phyloP scores from a whole-genome alignment of 2,113 vertebrate species.

The Puffinus mauretanicus region DNA sequence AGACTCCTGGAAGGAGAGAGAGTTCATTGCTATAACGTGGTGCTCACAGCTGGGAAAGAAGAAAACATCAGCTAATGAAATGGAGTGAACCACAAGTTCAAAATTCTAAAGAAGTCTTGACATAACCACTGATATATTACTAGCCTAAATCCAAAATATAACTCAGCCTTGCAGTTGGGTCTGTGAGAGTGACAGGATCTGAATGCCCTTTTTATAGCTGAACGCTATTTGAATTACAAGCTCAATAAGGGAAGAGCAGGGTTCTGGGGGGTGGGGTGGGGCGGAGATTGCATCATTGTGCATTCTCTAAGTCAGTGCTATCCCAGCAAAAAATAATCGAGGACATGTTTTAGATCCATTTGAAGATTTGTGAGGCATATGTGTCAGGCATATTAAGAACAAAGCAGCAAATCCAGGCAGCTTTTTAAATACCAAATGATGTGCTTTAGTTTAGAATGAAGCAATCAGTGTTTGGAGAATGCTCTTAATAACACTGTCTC shows the following conservation, averaged over 20 bases:
- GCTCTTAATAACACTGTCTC: background rate
- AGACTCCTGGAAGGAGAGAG: background rate
- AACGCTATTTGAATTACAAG: background rate
- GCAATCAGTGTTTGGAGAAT: background rate
- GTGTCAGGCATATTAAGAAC: background rate
- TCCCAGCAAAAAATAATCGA: background rate
- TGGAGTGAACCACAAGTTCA: background rate
- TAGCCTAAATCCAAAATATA: slow-evolving; percentile 5
- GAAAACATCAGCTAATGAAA: background rate
- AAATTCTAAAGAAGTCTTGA: background rate
- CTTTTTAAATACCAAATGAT: slow-evolving; percentile 5
- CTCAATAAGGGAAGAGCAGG: background rate
- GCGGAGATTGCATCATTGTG: background rate
- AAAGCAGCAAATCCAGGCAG: background rate
- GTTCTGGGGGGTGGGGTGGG: background rate
- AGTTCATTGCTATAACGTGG: fast-evolving
- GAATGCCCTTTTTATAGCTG: background rate
- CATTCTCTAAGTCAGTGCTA: background rate
- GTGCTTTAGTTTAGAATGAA: background rate
- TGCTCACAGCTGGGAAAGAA: background rate
- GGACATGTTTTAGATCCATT: background rate
- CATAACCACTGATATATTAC: background rate
- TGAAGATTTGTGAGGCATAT: background rate
- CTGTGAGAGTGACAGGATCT: background rate
- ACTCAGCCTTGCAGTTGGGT: background rate